Base-by-base conservation (phyloP, 2,113 vertebrate genomes). In the Cyrtonyx montezumae region DNA sequence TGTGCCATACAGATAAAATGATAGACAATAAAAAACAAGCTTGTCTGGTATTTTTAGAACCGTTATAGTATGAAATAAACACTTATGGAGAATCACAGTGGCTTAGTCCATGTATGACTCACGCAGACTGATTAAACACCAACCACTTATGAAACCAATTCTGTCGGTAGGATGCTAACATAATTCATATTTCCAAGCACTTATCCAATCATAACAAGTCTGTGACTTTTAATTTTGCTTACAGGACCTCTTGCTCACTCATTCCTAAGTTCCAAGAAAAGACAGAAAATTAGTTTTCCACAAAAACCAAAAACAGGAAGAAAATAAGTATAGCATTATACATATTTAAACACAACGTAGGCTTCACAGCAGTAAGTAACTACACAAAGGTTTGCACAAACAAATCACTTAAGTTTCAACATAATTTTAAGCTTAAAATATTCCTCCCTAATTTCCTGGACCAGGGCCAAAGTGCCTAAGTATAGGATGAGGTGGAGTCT, bases 171-270 rank as follows among this genome's bases (percentile, higher is more conserved):
- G 78, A 96, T 91, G 83, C 93, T 95, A 90, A 95, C 84, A 89
- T 87, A 92, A 96, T 84, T 92, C 80, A 51, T 86, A 96, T 94
- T 97, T 97, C 95, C 92, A 96, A 75, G 91, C n/a, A 86, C 16
- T 66, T 73, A 63, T 85, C 87, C 91, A 97, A 92, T 84, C 93
- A 96, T 83, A 97, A 97, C 75, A 94, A 91, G 87, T 78, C 80
- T 84, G 48, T 88, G 86, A 88, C 59, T 96, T 93, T 66, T 51
- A 94, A 82, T 94, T 96, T 86, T 96, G 75, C 84, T 95, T 94
- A 95, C 56, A 93, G 94, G 94, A 88, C 46, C 75, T 96, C 84
- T 86, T 95, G 74, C 43, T 94, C 79, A 67, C 58, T 95, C 88
- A 59, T 19, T 96, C 48, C 23, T 46, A 87, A 91, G 48, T 85